Evolutionary conservation across 2,888 invertebrate species (phyloP).

Genomic region (Microplitis deprimator): DNA sequence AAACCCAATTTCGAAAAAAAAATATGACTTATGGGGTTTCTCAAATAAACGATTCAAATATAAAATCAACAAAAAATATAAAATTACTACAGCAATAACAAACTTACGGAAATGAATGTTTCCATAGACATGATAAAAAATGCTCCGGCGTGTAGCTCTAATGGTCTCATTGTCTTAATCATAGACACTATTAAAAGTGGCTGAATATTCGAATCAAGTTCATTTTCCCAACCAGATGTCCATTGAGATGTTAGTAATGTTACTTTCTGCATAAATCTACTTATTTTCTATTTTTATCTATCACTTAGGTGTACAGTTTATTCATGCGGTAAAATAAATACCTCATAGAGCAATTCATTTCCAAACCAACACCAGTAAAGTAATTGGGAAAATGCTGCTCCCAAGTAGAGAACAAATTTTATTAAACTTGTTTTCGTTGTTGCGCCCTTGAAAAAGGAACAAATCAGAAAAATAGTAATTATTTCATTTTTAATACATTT

Average conservation of each 20-base stretch:
- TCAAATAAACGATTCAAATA: no score
- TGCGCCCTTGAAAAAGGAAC: not conserved
- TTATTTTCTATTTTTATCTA: not conserved
- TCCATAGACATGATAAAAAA: constrained; percentile 58
- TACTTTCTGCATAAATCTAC: constrained; percentile 32
- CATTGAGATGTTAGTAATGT: constrained; percentile 52
- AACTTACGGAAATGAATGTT: constrained; percentile 56
- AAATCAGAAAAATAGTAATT: no score
- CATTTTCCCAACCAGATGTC: constrained; percentile 57
- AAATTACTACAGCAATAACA: no score
- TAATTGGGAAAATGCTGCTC: constrained; percentile 58
- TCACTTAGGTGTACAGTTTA: no score
- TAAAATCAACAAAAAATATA: no score
- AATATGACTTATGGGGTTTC: no score
- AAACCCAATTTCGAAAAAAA: no score
- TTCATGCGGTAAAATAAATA: constrained; percentile 22
- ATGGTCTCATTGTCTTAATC: constrained; percentile 51
- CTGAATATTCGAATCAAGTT: constrained; percentile 39
- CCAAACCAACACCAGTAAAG: constrained; percentile 60
- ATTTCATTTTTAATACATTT: no score
- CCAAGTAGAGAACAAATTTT: constrained; percentile 57
- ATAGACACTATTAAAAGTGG: constrained; percentile 52
- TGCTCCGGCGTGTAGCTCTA: constrained; percentile 55
- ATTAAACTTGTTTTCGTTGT: constrained; percentile 48
- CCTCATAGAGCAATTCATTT: constrained; percentile 57